phyloP scores from a whole-genome alignment of 2,113 vertebrate species.

The Toxotes chatareus region DNA sequence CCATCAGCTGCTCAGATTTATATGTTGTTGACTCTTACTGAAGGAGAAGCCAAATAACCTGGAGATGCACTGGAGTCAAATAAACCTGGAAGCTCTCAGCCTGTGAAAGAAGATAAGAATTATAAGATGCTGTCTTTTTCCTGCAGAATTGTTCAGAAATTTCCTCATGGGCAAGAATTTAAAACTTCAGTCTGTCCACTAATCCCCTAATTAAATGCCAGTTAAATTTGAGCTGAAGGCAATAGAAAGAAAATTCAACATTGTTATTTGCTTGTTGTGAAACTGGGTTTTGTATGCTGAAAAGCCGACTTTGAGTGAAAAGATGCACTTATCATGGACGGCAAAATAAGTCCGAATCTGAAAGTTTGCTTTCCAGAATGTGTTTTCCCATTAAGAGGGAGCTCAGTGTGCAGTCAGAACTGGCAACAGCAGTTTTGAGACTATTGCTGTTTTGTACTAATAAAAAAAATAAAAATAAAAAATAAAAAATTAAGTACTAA shows the following conservation, averaged over 20 bases:
- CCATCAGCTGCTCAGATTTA: conserved; percentile 43
- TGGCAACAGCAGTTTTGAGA: conserved; percentile 46
- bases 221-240: background rate
- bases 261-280: background rate
- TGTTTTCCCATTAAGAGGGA: conserved; percentile 27
- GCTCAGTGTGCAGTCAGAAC: conserved; percentile 36
- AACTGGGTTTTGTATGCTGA: conserved; percentile 1
- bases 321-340: background rate
- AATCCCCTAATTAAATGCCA: background rate
- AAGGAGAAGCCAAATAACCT: conserved; percentile 15
- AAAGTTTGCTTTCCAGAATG: conserved; percentile 48
- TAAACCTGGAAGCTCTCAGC: conserved; percentile 2
- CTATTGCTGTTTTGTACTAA: conserved; percentile 37
- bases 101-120: background rate
- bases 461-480: no score
- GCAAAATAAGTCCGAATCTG: background rate
- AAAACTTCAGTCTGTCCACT: background rate
- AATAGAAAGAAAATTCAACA: conserved; percentile 9
- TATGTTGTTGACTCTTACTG: conserved; percentile 2
- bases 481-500: conserved; percentile 29
- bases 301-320: background rate
- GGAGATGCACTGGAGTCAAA: background rate
- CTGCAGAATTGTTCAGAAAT: background rate
- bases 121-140: background rate
- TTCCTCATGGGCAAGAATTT: background rate